Evolutionary conservation across 2,797 vertebrate genomes (phyloP).

Genomic region (Diglossa cyanea): DNA sequence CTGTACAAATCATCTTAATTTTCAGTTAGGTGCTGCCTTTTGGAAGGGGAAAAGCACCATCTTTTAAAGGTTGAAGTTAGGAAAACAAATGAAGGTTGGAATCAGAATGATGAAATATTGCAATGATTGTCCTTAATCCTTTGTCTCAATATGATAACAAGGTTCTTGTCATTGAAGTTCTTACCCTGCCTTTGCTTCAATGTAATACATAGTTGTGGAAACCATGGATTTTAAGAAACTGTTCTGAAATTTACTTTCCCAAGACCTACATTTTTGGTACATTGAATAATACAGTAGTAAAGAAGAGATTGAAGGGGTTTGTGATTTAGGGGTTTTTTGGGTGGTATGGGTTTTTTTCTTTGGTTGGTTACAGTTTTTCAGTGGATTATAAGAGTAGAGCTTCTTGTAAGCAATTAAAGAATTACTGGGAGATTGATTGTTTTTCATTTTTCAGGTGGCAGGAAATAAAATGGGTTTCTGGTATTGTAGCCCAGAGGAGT

Average conservation of each 20-base stretch:
- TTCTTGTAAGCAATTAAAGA: neutral
- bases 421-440: neutral
- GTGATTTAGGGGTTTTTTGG: neutral
- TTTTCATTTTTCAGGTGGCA: neutral
- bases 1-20: neutral
- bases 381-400: neutral
- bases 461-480: neutral
- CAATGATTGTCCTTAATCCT: neutral
- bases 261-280: neutral
- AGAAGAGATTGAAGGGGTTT: neutral
- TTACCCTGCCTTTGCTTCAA: neutral
- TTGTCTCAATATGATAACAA: neutral
- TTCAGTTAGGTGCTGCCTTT: neutral
- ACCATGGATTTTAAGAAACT: neutral
- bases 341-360: neutral
- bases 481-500: neutral
- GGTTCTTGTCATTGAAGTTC: neutral
- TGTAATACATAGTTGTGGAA: neutral
- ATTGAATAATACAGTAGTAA: neutral
- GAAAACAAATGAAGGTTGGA: neutral
- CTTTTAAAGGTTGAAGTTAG: neutral
- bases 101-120: neutral
- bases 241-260: neutral
- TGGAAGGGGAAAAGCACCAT: neutral
- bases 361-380: neutral